A percentile compares a stretch with the other conserved stretches of the same genome.
phyloP scores from a whole-genome alignment of 1,140 invertebrate species.

The Drosophila yakuba region DNA sequence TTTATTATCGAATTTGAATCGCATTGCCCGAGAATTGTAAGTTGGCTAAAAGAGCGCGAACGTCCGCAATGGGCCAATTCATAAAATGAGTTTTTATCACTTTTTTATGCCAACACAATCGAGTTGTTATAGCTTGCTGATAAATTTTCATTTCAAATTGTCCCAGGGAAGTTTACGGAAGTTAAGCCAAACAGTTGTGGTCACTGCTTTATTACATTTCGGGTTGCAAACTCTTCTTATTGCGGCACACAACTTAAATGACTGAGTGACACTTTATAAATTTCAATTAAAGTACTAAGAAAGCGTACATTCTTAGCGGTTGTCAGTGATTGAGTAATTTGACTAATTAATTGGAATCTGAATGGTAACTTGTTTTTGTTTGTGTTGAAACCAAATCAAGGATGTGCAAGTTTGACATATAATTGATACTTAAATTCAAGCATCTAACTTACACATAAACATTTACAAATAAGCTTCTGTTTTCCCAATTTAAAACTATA shows the following conservation, averaged over 20 bases:
- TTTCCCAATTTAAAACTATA: neutral
- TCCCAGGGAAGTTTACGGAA: neutral
- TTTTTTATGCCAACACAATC: constrained; percentile 36
- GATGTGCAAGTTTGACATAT: neutral
- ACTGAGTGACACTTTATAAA: neutral
- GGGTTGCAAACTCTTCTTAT: neutral
- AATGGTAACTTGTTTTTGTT: neutral
- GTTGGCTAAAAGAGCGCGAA: constrained; percentile 10
- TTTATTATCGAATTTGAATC: constrained; percentile 46
- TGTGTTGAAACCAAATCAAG: neutral
- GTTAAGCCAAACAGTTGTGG: neutral
- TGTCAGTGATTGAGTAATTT: neutral
- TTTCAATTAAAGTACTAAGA: neutral
- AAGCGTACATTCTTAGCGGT: neutral
- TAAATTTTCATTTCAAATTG: constrained; percentile 11
- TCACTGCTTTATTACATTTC: neutral
- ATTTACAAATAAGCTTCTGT: too few relatives aligned
- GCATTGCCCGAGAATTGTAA: constrained; percentile 30
- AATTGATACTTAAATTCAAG: too few relatives aligned
- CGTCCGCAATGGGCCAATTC: constrained; percentile 14
- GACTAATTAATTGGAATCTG: neutral
- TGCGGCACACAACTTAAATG: neutral
- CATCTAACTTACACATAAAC: too few relatives aligned
- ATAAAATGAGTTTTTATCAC: constrained; percentile 24
- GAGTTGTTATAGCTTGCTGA: constrained; percentile 25